Evolutionary conservation across 2,888 invertebrate genomes (phyloP).

Genomic region (Eueremaeus valkanovi): DNA sequence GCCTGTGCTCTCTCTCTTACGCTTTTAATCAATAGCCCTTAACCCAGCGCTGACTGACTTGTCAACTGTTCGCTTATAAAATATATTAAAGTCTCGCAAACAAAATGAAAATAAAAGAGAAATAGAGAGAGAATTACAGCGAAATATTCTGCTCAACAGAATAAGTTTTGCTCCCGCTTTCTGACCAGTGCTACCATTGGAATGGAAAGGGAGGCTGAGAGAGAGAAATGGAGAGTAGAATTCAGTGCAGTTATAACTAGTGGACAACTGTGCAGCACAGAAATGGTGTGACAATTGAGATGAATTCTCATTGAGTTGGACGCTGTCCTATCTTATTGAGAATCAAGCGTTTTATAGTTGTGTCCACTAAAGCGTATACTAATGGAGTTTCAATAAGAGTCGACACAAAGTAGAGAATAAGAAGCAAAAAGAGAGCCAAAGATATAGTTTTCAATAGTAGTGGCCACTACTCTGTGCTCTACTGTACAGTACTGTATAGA

Average conservation of each 20-base stretch:
- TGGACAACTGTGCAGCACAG: too few relatives aligned
- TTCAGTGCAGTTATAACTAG: neutral
- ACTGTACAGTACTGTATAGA: too few relatives aligned
- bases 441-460: neutral
- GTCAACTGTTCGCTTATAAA: conserved; percentile 23
- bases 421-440: too few relatives aligned
- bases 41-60: conserved; percentile 17
- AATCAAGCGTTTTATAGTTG: conserved; percentile 1
- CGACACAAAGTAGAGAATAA: neutral
- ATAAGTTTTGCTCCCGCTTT: neutral
- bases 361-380: conserved; percentile 25
- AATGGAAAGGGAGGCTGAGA: neutral
- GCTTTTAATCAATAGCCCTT: conserved; percentile 22
- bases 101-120: conserved; percentile 13
- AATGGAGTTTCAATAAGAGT: conserved; percentile 25
- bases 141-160: too few relatives aligned
- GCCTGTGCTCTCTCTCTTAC: neutral
- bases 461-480: neutral
- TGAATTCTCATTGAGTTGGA: conserved; percentile 2
- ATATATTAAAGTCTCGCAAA: neutral
- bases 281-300: conserved; percentile 25
- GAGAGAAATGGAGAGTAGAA: neutral
- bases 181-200: neutral
- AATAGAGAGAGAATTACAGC: neutral
- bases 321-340: conserved; percentile 23